Conservation (phyloP, 2,888 invertebrate species). For the Drosophila crucigera region DNA sequence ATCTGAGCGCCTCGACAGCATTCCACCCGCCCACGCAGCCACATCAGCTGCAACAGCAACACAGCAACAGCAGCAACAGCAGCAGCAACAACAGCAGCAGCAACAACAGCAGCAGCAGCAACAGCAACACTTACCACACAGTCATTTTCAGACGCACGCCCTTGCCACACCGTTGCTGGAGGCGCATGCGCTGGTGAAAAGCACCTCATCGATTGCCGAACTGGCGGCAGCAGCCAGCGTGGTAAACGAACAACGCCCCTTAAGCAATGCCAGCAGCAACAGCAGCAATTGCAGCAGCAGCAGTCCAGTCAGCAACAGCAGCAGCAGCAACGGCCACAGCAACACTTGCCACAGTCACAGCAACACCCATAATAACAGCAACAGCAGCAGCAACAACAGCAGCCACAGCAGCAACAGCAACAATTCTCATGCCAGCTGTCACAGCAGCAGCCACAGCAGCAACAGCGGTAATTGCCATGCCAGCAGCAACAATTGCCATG, state of each 20-base stretch:
- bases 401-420: conserved; percentile 76
- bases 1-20: conserved; percentile 94
- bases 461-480: conserved; percentile 78
- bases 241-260: conserved; percentile 82
- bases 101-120: conserved; percentile 86
- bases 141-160: conserved; percentile 69
- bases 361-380: conserved; percentile 81
- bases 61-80: conserved; percentile 41
- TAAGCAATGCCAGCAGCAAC: conserved; percentile 81
- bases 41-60: conserved; percentile 82
- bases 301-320: background rate
- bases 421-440: conserved; percentile 56
- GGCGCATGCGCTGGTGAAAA: conserved; percentile 71
- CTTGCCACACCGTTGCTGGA: conserved; percentile 61
- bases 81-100: conserved; percentile 46
- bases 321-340: conserved; percentile 54
- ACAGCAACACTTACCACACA: conserved; percentile 82
- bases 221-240: conserved; percentile 80
- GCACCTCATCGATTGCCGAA: conserved; percentile 79
- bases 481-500: conserved; percentile 77
- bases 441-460: conserved; percentile 74
- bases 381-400: conserved; percentile 81
- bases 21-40: conserved; percentile 88
- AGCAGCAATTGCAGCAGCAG: conserved; percentile 74
- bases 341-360: conserved; percentile 80